phyloP scores from a whole-genome alignment of 2,888 invertebrate genomes.

The Allygus modestus region DNA sequence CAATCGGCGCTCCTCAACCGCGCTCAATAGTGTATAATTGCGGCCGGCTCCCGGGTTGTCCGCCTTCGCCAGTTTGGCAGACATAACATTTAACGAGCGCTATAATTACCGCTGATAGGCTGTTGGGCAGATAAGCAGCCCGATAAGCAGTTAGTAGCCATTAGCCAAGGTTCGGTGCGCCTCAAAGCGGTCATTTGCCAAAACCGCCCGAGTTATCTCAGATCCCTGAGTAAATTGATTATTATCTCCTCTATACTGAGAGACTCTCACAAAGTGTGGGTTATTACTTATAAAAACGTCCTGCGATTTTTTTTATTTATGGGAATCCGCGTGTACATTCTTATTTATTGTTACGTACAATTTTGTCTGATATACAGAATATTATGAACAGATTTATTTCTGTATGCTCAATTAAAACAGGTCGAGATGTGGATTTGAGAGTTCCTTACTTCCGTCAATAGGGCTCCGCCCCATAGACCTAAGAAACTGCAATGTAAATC shows the following conservation, averaged over 20 bases:
- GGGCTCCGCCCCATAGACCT: too few species aligned
- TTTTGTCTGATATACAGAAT: too few species aligned
- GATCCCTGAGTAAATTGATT: not conserved
- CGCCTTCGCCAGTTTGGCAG: constrained; percentile 34
- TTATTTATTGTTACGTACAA: too few species aligned
- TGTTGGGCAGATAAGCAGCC: constrained; percentile 38
- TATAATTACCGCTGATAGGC: constrained; percentile 41
- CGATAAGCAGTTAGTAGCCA: constrained; percentile 36
- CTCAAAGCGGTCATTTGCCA: constrained; percentile 24
- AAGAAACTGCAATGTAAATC: too few species aligned
- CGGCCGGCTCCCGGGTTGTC: not conserved
- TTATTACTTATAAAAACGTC: too few species aligned
- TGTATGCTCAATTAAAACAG: too few species aligned
- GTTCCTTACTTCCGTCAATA: too few species aligned
- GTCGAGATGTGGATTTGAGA: too few species aligned
- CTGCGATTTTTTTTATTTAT: too few species aligned
- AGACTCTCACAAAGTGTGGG: too few species aligned
- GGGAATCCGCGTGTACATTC: too few species aligned
- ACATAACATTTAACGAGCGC: constrained; percentile 25
- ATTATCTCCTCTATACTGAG: not conserved
- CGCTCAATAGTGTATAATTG: constrained; percentile 33
- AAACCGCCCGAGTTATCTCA: not conserved
- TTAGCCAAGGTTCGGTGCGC: not conserved
- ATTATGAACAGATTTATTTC: too few species aligned
- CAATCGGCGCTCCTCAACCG: constrained; percentile 22